Evolutionary conservation across 2,113 vertebrate genomes (phyloP).

Genomic region (Microcebus jonahi): DNA sequence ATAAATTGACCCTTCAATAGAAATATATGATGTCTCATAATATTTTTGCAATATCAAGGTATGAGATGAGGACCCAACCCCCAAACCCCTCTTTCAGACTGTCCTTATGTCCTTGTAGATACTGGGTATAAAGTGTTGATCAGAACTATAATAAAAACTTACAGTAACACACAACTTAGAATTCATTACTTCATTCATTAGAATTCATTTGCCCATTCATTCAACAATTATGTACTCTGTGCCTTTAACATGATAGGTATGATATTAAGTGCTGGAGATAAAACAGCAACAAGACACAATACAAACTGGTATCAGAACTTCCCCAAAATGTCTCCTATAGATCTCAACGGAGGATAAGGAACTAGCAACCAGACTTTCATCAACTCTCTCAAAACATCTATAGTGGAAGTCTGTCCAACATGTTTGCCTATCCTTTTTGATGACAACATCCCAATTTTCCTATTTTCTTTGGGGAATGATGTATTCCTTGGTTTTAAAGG

Average conservation of each 20-base stretch:
- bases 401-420: neutral
- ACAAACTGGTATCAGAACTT: slow-evolving; percentile 1
- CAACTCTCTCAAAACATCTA: neutral
- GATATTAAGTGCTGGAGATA: neutral
- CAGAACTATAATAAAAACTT: slow-evolving; percentile 8
- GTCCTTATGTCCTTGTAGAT: neutral
- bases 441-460: neutral
- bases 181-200: neutral
- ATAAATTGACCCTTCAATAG: neutral
- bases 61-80: neutral
- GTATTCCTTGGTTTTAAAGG: neutral
- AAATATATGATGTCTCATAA: neutral
- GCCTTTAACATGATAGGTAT: neutral
- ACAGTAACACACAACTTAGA: neutral
- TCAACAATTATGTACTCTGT: neutral
- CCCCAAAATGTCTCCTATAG: neutral
- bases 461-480: slow-evolving; percentile 3
- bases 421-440: neutral
- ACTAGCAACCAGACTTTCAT: slow-evolving; percentile 3
- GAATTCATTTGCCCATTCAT: neutral
- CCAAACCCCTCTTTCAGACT: neutral
- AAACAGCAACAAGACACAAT: neutral
- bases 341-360: neutral
- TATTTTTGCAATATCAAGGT: neutral
- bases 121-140: neutral